Conservation (phyloP, 2,113 vertebrate species). For the Ammodytes marinus region DNA sequence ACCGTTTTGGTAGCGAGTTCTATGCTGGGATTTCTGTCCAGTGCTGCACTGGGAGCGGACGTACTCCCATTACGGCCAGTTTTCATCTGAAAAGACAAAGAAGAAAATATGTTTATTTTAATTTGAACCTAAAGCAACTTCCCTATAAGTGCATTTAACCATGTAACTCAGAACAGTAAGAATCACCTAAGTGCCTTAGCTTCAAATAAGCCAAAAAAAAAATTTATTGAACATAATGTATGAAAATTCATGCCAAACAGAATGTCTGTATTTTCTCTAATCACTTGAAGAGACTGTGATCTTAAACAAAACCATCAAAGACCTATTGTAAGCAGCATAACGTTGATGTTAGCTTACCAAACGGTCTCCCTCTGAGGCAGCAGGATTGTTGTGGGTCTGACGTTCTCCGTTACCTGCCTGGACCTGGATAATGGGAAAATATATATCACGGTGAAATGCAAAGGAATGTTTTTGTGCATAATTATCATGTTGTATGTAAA, state of each 20-base stretch:
- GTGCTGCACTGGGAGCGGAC: no score
- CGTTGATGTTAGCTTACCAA: conserved; percentile 26
- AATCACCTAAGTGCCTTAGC: no score
- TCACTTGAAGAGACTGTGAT: background rate
- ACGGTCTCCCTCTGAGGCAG: background rate
- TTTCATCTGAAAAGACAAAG: no score
- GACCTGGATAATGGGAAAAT: conserved; percentile 31
- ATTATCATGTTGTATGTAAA: background rate
- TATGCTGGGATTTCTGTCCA: no score
- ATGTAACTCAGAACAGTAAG: no score
- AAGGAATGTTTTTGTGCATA: background rate
- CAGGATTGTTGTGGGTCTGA: background rate
- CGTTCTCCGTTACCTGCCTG: conserved; percentile 21
- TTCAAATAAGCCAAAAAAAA: no score
- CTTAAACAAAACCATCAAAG: background rate
- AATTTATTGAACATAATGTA: no score
- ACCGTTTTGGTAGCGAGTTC: no score
- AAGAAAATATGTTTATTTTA: no score
- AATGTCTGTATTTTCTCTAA: background rate
- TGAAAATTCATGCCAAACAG: background rate
- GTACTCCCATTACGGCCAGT: no score
- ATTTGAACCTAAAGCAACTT: no score
- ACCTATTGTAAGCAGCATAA: background rate
- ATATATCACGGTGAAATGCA: background rate
- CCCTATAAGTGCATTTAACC: no score